Conservation (phyloP, 1,140 invertebrate species). For the Lepidurus apus region DNA sequence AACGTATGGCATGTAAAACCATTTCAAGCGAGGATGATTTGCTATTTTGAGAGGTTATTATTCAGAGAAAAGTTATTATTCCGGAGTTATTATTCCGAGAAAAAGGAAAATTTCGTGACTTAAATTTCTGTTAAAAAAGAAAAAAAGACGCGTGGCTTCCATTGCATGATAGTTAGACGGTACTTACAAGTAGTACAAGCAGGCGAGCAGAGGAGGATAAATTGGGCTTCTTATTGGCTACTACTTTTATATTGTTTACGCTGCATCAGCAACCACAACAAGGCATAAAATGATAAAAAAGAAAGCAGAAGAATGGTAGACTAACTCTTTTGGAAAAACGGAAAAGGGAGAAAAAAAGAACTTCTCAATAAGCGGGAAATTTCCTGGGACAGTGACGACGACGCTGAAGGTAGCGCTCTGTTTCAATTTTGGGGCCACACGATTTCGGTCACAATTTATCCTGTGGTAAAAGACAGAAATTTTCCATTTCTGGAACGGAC, state of each 20-base stretch:
- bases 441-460: slow-evolving; percentile 19
- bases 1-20: no score
- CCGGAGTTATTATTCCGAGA: neutral
- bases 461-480: slow-evolving; percentile 9
- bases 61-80: neutral
- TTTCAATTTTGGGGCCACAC: slow-evolving; percentile 21
- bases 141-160: neutral
- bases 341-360: neutral
- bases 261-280: slow-evolving; percentile 11
- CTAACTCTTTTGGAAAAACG: neutral
- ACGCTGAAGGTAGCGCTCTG: neutral
- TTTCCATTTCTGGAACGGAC: neutral
- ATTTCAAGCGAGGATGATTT: no score
- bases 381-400: slow-evolving; percentile 12
- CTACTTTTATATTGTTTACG: neutral
- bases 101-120: slow-evolving; percentile 5
- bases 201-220: neutral
- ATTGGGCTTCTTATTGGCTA: neutral
- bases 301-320: neutral
- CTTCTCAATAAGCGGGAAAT: neutral
- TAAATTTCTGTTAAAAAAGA: neutral
- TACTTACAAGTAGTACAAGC: neutral
- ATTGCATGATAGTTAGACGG: neutral
- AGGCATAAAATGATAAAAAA: neutral
- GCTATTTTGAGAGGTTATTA: no score